A percentile compares a stretch with the other conserved stretches of the same genome.
Evolutionary conservation across 1,140 invertebrate genomes (phyloP).

Genomic region (Ditylenchus dipsaci): DNA sequence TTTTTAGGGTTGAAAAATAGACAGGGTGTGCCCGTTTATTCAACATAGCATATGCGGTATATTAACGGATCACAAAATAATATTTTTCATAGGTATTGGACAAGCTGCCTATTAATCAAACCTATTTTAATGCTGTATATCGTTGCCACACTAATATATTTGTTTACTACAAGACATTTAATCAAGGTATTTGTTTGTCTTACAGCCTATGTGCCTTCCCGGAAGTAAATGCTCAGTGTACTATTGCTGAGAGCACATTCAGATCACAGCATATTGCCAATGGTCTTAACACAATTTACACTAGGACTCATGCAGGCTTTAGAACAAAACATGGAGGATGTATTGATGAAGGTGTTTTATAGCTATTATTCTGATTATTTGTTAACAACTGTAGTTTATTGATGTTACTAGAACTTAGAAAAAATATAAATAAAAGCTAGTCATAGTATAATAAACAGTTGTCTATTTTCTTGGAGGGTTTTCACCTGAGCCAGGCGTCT

Average conservation of each 20-base stretch:
- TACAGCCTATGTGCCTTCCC: conserved; percentile 20
- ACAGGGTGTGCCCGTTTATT: no score
- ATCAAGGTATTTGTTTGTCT: conserved; percentile 10
- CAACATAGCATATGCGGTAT: no score
- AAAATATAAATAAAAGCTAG: no score
- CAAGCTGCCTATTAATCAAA: background rate
- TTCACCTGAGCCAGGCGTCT: no score
- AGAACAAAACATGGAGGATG: background rate
- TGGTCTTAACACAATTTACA: background rate
- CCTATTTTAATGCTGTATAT: conserved; percentile 13
- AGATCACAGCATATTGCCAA: background rate
- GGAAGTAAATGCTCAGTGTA: background rate
- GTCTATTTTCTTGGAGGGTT: no score
- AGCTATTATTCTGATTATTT: no score
- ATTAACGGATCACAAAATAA: no score
- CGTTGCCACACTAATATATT: conserved; percentile 16
- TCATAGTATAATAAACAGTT: no score
- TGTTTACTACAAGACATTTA: conserved; percentile 18
- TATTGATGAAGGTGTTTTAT: background rate
- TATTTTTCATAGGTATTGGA: background rate
- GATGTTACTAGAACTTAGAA: no score
- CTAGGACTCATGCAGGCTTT: conserved; percentile 11
- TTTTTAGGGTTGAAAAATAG: no score
- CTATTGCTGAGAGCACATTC: conserved; percentile 12
- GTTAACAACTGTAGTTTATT: no score